A percentile compares a stretch with the other conserved stretches of the same genome.
Conservation (phyloP, 2,888 invertebrate species). For the Acleris emargana region DNA sequence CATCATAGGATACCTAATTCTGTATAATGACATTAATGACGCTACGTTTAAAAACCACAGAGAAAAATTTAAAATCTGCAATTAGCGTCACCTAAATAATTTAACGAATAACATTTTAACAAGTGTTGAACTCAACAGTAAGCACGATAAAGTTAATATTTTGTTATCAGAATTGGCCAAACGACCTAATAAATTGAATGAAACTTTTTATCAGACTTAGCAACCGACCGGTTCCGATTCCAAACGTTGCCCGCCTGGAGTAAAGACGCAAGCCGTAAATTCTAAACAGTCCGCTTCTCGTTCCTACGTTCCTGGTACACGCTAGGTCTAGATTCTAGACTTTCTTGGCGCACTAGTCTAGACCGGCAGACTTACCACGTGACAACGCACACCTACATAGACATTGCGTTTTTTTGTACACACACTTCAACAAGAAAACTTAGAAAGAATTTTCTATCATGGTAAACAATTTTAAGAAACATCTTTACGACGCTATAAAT, state of each 20-base stretch:
- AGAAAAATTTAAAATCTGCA: no score
- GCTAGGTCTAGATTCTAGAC: constrained; percentile 35
- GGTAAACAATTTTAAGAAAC: not conserved
- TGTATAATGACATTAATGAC: no score
- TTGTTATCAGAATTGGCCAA: not conserved
- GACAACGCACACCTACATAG: not conserved
- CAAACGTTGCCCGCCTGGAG: constrained; percentile 3
- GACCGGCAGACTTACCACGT: not conserved
- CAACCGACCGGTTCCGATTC: constrained; percentile 2
- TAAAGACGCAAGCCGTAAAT: constrained; percentile 5
- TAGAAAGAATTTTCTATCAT: not conserved
- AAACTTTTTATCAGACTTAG: constrained; percentile 4
- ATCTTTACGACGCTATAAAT: not conserved
- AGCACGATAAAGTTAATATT: constrained; percentile 3
- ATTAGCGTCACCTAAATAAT: no score
- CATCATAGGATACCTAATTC: no score
- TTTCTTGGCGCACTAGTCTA: constrained; percentile 34
- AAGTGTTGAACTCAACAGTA: not conserved
- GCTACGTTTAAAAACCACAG: no score
- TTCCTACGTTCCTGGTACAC: constrained; percentile 33
- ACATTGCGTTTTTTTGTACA: no score
- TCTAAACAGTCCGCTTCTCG: constrained; percentile 22
- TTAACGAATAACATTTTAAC: no score
- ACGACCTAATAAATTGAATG: constrained; percentile 3
- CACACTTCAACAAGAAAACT: no score